phyloP scores from a whole-genome alignment of 2,797 vertebrate species.

The Balearica regulorum region DNA sequence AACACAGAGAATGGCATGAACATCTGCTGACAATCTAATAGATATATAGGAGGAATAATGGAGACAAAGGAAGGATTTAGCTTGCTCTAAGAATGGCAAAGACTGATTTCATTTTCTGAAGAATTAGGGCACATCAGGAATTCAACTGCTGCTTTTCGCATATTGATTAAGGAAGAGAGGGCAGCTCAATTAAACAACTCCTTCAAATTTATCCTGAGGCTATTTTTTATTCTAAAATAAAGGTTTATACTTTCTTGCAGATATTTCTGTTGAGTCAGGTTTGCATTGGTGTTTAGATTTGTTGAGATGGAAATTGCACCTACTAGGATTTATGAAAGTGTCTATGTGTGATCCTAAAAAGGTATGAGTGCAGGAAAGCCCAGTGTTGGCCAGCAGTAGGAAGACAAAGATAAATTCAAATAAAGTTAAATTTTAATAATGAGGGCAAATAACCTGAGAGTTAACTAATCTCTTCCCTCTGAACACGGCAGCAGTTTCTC shows the following conservation, averaged over 20 bases:
- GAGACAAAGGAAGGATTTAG: not conserved
- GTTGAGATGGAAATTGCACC: not conserved
- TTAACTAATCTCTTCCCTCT: not conserved
- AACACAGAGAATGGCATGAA: not conserved
- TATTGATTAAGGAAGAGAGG: not conserved
- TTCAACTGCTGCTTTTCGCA: not conserved
- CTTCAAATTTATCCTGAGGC: not conserved
- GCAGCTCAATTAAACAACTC: not conserved
- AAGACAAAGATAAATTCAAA: not conserved
- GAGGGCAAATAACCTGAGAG: not conserved
- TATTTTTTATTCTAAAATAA: not conserved
- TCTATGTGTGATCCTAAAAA: not conserved
- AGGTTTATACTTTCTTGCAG: not conserved
- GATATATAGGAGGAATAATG: not conserved
- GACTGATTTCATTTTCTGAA: not conserved
- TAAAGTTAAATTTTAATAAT: not conserved
- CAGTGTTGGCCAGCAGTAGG: no score
- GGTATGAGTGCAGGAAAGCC: not conserved
- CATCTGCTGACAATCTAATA: not conserved
- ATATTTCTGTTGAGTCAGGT: not conserved
- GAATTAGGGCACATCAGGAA: not conserved
- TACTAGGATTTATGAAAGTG: not conserved
- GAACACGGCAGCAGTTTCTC: accelerated
- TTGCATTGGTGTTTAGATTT: not conserved
- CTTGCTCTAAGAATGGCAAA: not conserved